Conservation (phyloP, 2,888 invertebrate species). For the Xestia sexstrigata region DNA sequence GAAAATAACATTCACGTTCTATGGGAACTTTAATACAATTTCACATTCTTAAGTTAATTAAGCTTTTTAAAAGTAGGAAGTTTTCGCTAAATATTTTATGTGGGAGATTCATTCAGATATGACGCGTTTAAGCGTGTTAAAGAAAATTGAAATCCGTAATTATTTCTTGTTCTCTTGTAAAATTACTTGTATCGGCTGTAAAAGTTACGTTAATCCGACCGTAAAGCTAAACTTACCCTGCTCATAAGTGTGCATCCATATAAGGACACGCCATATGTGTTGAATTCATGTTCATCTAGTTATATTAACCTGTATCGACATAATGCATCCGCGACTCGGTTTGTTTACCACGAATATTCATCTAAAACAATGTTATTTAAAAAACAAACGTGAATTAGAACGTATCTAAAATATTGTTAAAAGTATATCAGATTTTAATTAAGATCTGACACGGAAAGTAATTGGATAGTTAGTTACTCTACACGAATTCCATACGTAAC, state of each 20-base stretch:
- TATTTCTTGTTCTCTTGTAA: conserved; percentile 6
- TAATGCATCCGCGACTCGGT: conserved; percentile 30
- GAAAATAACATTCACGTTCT: conserved; percentile 48
- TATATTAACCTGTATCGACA: conserved; percentile 23
- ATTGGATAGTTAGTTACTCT: conserved; percentile 48
- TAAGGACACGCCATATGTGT: conserved; percentile 44
- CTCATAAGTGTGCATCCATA: conserved; percentile 26
- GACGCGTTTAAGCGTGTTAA: not conserved
- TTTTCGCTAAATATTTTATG: conserved; percentile 14
- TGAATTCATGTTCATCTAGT: conserved; percentile 41
- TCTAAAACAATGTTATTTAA: conserved; percentile 30
- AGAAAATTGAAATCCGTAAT: not conserved
- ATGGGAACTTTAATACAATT: conserved; percentile 43
- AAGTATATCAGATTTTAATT: conserved; percentile 50
- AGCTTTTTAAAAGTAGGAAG: not conserved
- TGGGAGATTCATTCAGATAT: conserved; percentile 17
- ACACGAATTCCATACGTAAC: conserved; percentile 48
- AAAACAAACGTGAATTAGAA: conserved; percentile 39
- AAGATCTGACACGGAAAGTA: conserved; percentile 47
- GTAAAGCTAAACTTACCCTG: conserved; percentile 32
- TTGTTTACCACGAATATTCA: conserved; percentile 19
- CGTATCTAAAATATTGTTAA: conserved; percentile 42
- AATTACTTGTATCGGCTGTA: not conserved
- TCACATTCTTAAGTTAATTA: conserved; percentile 31
- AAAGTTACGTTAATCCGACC: conserved; percentile 24